Conservation (phyloP, 1,140 invertebrate genomes). For the Atta texana region DNA sequence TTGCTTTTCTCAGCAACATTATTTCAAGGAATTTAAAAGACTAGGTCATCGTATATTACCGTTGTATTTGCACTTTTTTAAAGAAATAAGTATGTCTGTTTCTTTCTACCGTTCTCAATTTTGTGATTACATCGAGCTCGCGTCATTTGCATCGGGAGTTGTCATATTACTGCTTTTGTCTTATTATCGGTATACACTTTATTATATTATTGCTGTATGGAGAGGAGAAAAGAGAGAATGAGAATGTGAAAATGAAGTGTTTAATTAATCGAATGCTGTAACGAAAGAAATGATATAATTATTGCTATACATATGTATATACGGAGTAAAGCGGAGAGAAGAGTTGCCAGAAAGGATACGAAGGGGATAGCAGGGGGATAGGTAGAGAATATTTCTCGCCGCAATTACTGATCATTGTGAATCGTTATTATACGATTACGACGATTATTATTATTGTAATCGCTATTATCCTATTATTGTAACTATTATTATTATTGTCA, state of each 20-base stretch:
- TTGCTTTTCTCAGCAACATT: not conserved
- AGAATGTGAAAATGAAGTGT: constrained; percentile 38
- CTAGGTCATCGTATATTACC: constrained; percentile 5
- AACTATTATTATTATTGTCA: constrained; percentile 69
- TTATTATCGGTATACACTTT: constrained; percentile 39
- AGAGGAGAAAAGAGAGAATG: constrained; percentile 40
- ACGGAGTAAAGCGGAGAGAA: constrained; percentile 19
- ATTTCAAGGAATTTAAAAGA: not conserved
- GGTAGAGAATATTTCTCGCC: constrained; percentile 62
- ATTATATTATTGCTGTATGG: constrained; percentile 53
- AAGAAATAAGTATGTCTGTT: constrained; percentile 18
- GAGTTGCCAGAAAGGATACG: constrained; percentile 47
- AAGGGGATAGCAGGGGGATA: constrained; percentile 51
- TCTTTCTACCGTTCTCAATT: constrained; percentile 2
- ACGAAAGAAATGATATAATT: constrained; percentile 59
- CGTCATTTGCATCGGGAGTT: constrained; percentile 28
- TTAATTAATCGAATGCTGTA: constrained; percentile 67
- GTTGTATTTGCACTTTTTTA: constrained; percentile 40
- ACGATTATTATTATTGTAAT: constrained; percentile 74
- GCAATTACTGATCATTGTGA: constrained; percentile 66
- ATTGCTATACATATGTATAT: constrained; percentile 76
- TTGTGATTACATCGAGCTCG: constrained; percentile 35
- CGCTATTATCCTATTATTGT: constrained; percentile 72
- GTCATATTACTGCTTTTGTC: constrained; percentile 32
- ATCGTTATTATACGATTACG: constrained; percentile 75